A percentile compares a stretch with the other conserved stretches of the same genome.
These are phyloP conservation scores for Andricus curvator DNA, from an alignment of 2,888 invertebrate species.

Conservation along the genomic window DNA sequence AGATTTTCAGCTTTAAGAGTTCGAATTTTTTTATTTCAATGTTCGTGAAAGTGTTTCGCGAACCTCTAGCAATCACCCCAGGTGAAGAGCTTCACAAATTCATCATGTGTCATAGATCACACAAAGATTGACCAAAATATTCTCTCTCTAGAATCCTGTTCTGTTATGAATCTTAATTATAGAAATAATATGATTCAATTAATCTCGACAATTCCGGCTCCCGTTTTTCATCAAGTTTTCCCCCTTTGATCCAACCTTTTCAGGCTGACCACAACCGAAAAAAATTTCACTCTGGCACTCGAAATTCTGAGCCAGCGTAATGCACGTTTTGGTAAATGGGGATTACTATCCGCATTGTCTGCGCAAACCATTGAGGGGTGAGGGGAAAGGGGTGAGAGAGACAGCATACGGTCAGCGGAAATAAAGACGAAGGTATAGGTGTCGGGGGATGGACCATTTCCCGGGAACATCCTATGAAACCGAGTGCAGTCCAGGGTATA, in stretches of 20 bases:
- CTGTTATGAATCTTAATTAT: not conserved
- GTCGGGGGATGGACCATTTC: slow-evolving; percentile 74
- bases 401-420: slow-evolving; percentile 64
- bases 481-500: slow-evolving; percentile 72
- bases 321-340: slow-evolving; percentile 5
- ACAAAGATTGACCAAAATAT: too few species aligned
- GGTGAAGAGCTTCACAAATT: too few species aligned
- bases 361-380: not conserved
- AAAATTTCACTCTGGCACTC: not conserved
- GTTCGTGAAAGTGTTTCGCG: too few species aligned
- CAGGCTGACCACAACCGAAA: not conserved
- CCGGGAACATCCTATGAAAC: slow-evolving; percentile 73
- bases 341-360: slow-evolving; percentile 28
- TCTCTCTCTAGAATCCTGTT: too few species aligned
- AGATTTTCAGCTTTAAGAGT: too few species aligned
- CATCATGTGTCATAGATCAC: too few species aligned
- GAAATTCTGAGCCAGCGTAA: not conserved
- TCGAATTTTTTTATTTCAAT: too few species aligned
- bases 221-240: not conserved
- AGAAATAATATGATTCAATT: not conserved
- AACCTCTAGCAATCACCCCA: too few species aligned
- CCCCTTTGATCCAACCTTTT: not conserved
- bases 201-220: not conserved
- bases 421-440: slow-evolving; percentile 75
- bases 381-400: slow-evolving; percentile 48